Conservation (phyloP, 2,797 vertebrate genomes). For the Malurus splendens region DNA sequence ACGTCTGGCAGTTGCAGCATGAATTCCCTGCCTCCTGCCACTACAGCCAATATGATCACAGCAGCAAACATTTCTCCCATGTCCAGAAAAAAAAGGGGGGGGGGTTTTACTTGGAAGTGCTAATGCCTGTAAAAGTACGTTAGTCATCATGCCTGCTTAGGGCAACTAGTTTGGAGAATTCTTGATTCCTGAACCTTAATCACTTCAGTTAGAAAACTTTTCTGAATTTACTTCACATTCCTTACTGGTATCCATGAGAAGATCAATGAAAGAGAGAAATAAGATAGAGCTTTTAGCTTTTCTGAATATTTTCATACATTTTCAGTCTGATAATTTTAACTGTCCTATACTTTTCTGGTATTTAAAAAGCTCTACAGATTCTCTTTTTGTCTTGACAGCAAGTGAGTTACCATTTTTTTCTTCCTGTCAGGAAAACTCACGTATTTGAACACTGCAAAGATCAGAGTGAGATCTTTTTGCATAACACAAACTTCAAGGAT, state of each 20-base stretch:
- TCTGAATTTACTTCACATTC: neutral
- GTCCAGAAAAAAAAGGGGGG: neutral
- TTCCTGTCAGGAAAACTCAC: neutral
- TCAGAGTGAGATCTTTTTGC: neutral
- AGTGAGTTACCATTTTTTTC: neutral
- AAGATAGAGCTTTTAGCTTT: neutral
- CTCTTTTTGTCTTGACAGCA: neutral
- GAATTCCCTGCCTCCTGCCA: constrained; percentile 24
- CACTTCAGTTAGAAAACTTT: neutral
- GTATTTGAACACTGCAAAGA: neutral
- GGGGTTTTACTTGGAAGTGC: constrained; percentile 6
- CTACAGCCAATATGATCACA: constrained; percentile 22
- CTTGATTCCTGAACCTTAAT: neutral
- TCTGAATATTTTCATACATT: neutral
- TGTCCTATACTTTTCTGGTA: neutral
- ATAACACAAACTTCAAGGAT: neutral
- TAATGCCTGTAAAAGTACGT: neutral
- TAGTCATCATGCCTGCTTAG: constrained; percentile 4
- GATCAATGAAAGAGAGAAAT: neutral
- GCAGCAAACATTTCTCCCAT: neutral
- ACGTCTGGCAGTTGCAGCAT: constrained; percentile 1
- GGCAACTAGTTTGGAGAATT: neutral
- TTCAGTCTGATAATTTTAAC: neutral
- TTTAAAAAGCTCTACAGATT: neutral
- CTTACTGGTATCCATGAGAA: neutral